Evolutionary conservation across 2,888 invertebrate species (phyloP), one percentile per base, ranked within the genome.

Genomic region (Rhogogaster chlorosoma): DNA sequence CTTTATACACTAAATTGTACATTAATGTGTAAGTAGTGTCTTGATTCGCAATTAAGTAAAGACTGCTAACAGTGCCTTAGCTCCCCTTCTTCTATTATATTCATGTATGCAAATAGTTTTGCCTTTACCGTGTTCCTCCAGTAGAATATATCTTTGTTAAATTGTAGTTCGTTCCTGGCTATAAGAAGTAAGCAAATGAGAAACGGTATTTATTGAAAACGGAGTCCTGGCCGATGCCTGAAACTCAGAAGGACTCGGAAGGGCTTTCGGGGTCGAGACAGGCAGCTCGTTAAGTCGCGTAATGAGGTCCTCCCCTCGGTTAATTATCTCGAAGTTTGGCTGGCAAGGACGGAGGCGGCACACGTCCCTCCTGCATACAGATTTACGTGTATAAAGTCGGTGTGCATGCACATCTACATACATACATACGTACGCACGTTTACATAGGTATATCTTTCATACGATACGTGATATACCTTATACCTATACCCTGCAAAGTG

Each of bases 291-390:
- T 90, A 91, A 89, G 85, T 85, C 84, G 85, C 88, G 87, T 91
- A 91, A 91, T 91, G 90, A 91, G 89, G 88, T 91, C 90, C 89
- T 89, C 87, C 87, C 88, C 75, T 86, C 87, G 87, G 89, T 91
- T 91, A 91, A 91, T 91, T 91, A 91, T 90, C 87, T 87, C 87
- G 64, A 86, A 85, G 84, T 53, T 85, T 82, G 45, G 49, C 38
- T 38, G 45, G 67, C 67, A 83, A 83, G 83, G 83, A 83, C 83
- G 42, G 61, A 80, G 80, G 61, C 80, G 67, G 83, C 83, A 70
- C 70, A 45, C 67, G 26, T 67, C 22, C 67, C 70, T 49, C 67
- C n/a, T 29, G 45, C 29, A 45, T 38, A 83, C 7, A 38, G n/a
- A 26, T n/a, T 6, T 38, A 38, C n/a, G 29, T 32, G 64, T 82